Conservation (phyloP, 1,140 invertebrate genomes). For the Delia radicum region DNA sequence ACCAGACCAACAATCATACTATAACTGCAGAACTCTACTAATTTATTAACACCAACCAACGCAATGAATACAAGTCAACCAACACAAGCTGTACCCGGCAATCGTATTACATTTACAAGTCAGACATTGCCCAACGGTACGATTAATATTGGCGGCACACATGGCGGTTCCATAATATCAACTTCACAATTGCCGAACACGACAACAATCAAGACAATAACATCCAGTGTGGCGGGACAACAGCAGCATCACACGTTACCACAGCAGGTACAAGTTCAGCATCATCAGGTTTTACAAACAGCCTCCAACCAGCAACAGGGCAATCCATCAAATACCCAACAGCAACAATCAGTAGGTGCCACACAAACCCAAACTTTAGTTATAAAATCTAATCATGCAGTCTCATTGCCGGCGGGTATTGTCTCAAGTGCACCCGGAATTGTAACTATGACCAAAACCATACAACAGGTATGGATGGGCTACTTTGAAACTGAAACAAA, state of each 20-base stretch:
- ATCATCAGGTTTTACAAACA: constrained; percentile 30
- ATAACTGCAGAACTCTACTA: neutral
- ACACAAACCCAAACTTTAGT: constrained; percentile 56
- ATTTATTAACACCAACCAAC: neutral
- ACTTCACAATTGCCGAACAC: constrained; percentile 52
- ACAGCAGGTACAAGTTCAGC: constrained; percentile 36
- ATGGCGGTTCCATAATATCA: constrained; percentile 47
- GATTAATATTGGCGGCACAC: constrained; percentile 49
- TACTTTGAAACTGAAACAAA: neutral
- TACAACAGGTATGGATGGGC: constrained; percentile 52
- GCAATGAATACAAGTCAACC: constrained; percentile 51
- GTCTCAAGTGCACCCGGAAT: constrained; percentile 57
- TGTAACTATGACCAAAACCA: constrained; percentile 56
- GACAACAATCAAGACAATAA: constrained; percentile 59
- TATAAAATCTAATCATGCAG: constrained; percentile 56
- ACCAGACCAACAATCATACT: neutral
- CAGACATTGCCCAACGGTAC: constrained; percentile 64
- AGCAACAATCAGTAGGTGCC: constrained; percentile 53
- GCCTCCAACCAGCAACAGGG: constrained; percentile 23
- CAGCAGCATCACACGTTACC: constrained; percentile 36
- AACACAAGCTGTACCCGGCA: constrained; percentile 37
- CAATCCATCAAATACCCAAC: constrained; percentile 33
- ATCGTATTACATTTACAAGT: constrained; percentile 59
- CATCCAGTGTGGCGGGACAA: constrained; percentile 37
- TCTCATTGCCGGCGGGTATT: constrained; percentile 55